Percentiles rank a stretch among this genome's conserved stretches.
phyloP scores from a whole-genome alignment of 1,140 invertebrate species.

The Coelopa frigida region DNA sequence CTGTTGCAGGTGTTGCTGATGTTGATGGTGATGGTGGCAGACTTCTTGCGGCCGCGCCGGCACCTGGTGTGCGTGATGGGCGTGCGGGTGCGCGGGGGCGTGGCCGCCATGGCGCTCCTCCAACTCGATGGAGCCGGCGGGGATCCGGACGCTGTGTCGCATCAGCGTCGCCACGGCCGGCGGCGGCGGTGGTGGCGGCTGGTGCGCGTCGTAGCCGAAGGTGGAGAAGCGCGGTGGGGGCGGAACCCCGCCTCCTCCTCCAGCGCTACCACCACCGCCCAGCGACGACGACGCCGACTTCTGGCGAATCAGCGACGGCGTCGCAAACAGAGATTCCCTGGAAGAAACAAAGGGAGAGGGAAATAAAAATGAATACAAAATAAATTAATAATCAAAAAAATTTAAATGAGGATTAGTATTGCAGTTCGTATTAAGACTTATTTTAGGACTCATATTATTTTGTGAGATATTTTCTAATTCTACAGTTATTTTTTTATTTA shows the following conservation, averaged over 20 bases:
- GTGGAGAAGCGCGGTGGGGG: conserved; percentile 39
- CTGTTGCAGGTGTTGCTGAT: conserved; percentile 20
- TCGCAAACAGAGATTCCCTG: conserved; percentile 43
- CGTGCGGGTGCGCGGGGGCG: not conserved
- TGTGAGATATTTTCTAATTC: no score
- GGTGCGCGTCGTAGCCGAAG: conserved; percentile 39
- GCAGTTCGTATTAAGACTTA: no score
- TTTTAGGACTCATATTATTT: no score
- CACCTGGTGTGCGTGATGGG: conserved; percentile 16
- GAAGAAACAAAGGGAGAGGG: not conserved
- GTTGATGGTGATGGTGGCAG: conserved; percentile 40
- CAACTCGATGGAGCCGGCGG: conserved; percentile 22
- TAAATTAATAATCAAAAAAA: no score
- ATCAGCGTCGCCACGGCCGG: conserved; percentile 20
- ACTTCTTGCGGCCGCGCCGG: conserved; percentile 29
- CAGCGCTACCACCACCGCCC: conserved; percentile 15
- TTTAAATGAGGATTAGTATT: no score
- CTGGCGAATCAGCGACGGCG: conserved; percentile 35
- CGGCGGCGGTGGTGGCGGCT: conserved; percentile 7
- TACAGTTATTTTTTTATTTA: no score
- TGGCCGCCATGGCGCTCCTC: conserved; percentile 20
- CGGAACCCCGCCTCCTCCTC: conserved; percentile 21
- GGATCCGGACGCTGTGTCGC: conserved; percentile 29
- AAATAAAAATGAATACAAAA: no score
- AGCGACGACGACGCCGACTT: conserved; percentile 35